Evolutionary conservation across 2,888 invertebrate genomes (phyloP).

Genomic region (Ennomos erosarius): DNA sequence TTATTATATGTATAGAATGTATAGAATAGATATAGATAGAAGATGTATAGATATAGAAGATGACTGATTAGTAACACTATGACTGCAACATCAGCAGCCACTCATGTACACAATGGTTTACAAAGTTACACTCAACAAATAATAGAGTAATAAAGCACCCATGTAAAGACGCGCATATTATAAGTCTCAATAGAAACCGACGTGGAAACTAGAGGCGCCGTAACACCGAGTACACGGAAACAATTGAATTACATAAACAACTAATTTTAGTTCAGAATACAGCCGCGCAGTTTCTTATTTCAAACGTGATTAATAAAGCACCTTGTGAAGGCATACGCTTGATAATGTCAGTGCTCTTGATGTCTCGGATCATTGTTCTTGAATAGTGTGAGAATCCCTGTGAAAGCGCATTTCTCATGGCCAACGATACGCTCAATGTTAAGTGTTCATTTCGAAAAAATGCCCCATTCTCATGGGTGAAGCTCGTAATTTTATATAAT

Average conservation of each 20-base stretch:
- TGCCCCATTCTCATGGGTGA: slow-evolving; percentile 51
- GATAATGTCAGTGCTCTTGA: slow-evolving; percentile 56
- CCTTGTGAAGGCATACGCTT: slow-evolving; percentile 24
- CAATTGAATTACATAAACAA: slow-evolving; percentile 10
- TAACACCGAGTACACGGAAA: not conserved
- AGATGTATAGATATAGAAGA: no score
- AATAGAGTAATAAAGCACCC: slow-evolving; percentile 26
- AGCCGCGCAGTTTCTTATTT: slow-evolving; percentile 13
- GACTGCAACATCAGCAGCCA: slow-evolving; percentile 4
- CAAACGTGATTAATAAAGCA: slow-evolving; percentile 36
- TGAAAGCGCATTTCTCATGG: slow-evolving; percentile 78
- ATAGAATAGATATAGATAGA: no score
- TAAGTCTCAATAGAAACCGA: slow-evolving; percentile 17
- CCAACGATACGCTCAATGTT: slow-evolving; percentile 56
- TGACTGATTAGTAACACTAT: not conserved
- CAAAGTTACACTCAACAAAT: slow-evolving; percentile 25
- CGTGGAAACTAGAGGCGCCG: not conserved
- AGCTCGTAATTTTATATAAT: slow-evolving; percentile 54
- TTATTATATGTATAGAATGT: no score
- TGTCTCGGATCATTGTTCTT: slow-evolving; percentile 66
- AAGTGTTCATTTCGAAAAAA: slow-evolving; percentile 56
- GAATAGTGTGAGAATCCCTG: slow-evolving; percentile 72
- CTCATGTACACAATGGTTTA: slow-evolving; percentile 17
- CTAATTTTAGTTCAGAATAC: not conserved
- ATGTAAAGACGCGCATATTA: slow-evolving; percentile 12